Base-by-base conservation (phyloP, 1,140 invertebrate species). In the Tetramorium parvispinum region DNA sequence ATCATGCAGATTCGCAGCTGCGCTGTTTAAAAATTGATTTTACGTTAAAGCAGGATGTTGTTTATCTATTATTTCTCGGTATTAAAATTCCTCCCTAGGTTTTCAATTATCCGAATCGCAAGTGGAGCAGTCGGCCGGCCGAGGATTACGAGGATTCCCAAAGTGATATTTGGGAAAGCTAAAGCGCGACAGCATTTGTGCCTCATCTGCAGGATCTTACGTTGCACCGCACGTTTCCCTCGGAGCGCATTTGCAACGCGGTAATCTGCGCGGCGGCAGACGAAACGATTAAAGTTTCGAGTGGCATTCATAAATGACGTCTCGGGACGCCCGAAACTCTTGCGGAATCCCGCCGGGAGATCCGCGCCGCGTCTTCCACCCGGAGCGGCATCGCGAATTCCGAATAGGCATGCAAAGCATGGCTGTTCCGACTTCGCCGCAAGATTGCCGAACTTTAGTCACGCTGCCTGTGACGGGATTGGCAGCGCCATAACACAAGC, bases 271-370 rank as follows among this genome's bases (percentile, higher is more conserved):
- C 53, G 70, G 13, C 37, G 32, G 55, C 46, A 66, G 78, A 88
- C 79, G 77, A 73, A 78, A 63, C 78, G 81, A 89, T 90, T 83
- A 86, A 85, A 87, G 81, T 83, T 89, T 73, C 66, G 66, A 77
- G 73, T 49, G 65, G 53, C 46, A 57, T 59, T 65, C 61, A 82
- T 68, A 75, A 81, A 73, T n/a, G 81, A 87, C 51, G 85, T 61
- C 51, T 85, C 73, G 78, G 78, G 63, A 55, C 86, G 55, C 85
- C 83, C 24, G 82, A 87, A 88, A 88, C 82, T 89, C 75, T 63
- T 63, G 37, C 46, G 87, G 78, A 87, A 87, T 88, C 46, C 61
- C 85, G 24, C 6, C 7, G 24, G 51, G 70, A 32, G 43, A 24
- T 24, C 37, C 24, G 21, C 43, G 32, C 37, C 49, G 65, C 24